Conservation (phyloP, 2,113 vertebrate species). For the Phycodurus eques region DNA sequence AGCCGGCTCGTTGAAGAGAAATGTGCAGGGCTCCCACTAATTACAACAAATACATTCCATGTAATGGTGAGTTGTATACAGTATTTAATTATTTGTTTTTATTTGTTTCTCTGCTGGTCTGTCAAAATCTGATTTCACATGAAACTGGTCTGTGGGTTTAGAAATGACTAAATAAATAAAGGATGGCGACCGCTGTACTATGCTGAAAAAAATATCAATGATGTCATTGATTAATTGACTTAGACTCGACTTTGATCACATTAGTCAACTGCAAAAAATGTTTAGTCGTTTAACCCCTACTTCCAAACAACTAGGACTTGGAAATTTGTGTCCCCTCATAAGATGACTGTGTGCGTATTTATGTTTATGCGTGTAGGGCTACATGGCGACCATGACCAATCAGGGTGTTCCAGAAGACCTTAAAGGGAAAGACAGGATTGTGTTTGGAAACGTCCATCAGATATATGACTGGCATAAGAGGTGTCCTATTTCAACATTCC, state of each 20-base stretch:
- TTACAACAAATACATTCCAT: too few relatives aligned
- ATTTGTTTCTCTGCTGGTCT: too few relatives aligned
- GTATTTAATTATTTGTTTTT: too few relatives aligned
- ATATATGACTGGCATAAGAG: slow-evolving; percentile 90
- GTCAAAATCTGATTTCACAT: too few relatives aligned
- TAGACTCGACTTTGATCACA: not conserved
- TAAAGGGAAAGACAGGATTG: slow-evolving; percentile 86
- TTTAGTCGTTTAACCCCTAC: not conserved
- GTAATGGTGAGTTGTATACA: too few relatives aligned
- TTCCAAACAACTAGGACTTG: not conserved
- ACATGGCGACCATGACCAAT: slow-evolving; percentile 81
- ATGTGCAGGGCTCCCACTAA: too few relatives aligned
- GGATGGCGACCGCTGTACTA: too few relatives aligned
- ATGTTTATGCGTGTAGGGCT: slow-evolving; percentile 69
- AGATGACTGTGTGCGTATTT: not conserved
- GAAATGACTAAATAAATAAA: too few relatives aligned
- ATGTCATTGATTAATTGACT: not conserved
- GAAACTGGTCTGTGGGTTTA: too few relatives aligned
- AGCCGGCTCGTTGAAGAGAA: too few relatives aligned
- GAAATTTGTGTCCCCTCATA: not conserved
- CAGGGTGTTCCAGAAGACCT: slow-evolving; percentile 83
- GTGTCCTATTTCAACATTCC: slow-evolving; percentile 53
- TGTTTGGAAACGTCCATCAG: slow-evolving; percentile 90
- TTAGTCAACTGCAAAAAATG: not conserved
- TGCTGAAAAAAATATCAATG: too few relatives aligned